These are phyloP conservation scores for Drosophila ananassae DNA, from an alignment of 1,140 invertebrate species.

Conservation along the genomic window DNA sequence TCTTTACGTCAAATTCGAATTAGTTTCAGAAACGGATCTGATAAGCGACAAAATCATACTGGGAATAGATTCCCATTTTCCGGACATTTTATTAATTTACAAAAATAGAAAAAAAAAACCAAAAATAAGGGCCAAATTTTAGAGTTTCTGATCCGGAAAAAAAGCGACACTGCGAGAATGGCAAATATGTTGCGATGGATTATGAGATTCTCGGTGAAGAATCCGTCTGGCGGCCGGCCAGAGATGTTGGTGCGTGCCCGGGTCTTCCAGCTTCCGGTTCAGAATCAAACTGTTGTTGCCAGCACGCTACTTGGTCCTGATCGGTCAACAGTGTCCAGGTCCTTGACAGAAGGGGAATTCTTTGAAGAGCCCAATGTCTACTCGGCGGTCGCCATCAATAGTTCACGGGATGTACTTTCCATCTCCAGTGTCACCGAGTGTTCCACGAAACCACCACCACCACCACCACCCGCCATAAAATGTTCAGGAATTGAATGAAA, in stretches of 20 bases:
- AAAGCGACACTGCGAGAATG: neutral
- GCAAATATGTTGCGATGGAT: constrained; percentile 1
- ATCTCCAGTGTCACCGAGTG: neutral
- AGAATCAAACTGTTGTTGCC: neutral
- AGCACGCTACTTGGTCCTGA: neutral
- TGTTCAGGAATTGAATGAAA: no score
- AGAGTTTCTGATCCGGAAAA: no score
- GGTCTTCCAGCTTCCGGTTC: neutral
- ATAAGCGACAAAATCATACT: no score
- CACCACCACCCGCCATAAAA: no score
- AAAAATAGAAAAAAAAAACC: no score
- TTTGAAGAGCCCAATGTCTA: constrained; percentile 1
- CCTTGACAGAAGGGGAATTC: neutral
- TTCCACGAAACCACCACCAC: no score
- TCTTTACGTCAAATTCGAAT: no score
- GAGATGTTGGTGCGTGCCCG: neutral
- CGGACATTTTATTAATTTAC: no score
- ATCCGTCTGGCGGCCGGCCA: neutral
- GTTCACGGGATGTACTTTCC: neutral
- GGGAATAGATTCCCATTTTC: no score
- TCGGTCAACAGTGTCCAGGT: neutral
- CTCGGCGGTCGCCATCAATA: neutral
- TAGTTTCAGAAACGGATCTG: no score
- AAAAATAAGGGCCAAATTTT: no score
- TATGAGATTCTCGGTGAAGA: neutral